Evolutionary conservation across 1,140 invertebrate species (phyloP).

Genomic region (Cotesia typhae): DNA sequence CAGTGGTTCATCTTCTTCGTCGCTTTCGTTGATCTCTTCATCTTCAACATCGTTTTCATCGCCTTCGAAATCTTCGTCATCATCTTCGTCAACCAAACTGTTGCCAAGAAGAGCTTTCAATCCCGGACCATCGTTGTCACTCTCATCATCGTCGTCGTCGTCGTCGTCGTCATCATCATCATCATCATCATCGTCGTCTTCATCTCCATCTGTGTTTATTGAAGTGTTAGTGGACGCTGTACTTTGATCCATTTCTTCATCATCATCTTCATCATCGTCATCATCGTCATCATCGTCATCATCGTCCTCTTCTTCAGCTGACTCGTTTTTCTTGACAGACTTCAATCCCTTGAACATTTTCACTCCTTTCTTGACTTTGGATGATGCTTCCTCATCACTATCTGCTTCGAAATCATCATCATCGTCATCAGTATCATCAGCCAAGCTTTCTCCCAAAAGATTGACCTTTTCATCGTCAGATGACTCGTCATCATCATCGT

Average conservation of each 20-base stretch:
- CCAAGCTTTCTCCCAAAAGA: constrained; percentile 34
- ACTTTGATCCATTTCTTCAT: constrained; percentile 36
- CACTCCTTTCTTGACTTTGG: constrained; percentile 43
- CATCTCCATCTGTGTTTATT: constrained; percentile 34
- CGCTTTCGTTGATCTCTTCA: constrained; percentile 37
- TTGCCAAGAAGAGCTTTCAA: constrained; percentile 46
- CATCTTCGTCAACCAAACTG: constrained; percentile 51
- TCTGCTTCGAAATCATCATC: constrained; percentile 39
- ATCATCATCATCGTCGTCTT: constrained; percentile 43
- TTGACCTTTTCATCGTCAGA: constrained; percentile 28
- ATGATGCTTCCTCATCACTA: constrained; percentile 6
- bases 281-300: constrained; percentile 37
- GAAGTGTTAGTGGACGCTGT: not conserved
- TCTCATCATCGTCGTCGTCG: constrained; percentile 42
- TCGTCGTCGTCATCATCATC: constrained; percentile 48
- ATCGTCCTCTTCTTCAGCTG: constrained; percentile 32
- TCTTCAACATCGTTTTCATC: constrained; percentile 49
- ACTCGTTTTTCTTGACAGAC: constrained; percentile 2
- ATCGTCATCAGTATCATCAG: constrained; percentile 37
- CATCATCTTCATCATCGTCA: constrained; percentile 37
- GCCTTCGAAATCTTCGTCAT: constrained; percentile 53
- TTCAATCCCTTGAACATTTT: constrained; percentile 47
- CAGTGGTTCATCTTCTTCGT: constrained; percentile 38
- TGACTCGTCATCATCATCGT: constrained; percentile 32
- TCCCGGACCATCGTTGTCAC: constrained; percentile 29